These are phyloP conservation scores for Harpalus rufipes DNA, from an alignment of 2,888 invertebrate species.

Conservation along the genomic window DNA sequence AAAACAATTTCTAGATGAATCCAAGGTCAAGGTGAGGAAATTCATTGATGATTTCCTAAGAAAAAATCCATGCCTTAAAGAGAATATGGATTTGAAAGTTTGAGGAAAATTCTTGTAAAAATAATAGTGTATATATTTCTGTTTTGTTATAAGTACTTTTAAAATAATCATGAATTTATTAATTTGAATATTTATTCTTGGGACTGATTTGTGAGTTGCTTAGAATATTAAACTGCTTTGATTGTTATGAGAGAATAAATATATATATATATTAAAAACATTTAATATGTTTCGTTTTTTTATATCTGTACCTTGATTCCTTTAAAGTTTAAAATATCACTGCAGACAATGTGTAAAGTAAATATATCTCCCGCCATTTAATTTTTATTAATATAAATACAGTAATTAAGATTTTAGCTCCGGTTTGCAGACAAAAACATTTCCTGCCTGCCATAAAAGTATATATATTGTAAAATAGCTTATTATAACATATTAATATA, in stretches of 20 bases:
- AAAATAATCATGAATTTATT: constrained; percentile 3
- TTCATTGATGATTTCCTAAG: constrained; percentile 81
- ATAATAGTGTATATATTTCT: constrained; percentile 40
- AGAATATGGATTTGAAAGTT: constrained; percentile 61
- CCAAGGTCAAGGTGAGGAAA: constrained; percentile 80
- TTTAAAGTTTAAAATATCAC: too few species aligned
- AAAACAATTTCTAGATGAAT: constrained; percentile 78
- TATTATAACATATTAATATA: too few species aligned
- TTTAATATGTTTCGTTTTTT: too few species aligned
- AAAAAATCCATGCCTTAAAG: constrained; percentile 71
- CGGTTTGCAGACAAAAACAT: too few species aligned
- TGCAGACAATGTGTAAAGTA: too few species aligned
- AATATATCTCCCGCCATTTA: too few species aligned
- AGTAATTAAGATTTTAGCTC: too few species aligned
- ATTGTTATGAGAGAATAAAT: background rate
- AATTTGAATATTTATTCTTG: background rate
- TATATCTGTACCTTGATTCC: background rate
- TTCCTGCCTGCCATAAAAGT: too few species aligned
- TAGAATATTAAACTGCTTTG: background rate
- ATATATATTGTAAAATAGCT: too few species aligned
- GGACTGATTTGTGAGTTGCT: background rate
- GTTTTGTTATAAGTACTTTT: background rate
- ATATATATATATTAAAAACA: background rate
- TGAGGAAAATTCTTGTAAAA: constrained; percentile 23
- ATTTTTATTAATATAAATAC: too few species aligned